phyloP scores from a whole-genome alignment of 2,113 vertebrate species.

The Pluvianellus socialis region DNA sequence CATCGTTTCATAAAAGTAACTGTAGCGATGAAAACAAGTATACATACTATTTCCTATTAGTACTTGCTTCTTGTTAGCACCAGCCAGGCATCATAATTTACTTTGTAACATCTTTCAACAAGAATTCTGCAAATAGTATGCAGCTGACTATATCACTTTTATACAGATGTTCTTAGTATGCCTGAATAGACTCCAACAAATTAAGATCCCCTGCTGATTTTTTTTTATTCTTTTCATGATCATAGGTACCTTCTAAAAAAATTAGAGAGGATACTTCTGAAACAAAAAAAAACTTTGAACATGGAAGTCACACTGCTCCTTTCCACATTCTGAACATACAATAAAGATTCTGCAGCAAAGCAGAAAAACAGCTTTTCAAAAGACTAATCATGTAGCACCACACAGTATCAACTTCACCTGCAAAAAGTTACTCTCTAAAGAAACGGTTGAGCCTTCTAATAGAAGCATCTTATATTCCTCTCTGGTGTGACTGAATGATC shows the following conservation, averaged over 20 bases:
- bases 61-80: neutral
- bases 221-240: neutral
- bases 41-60: neutral
- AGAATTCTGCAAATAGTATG: neutral
- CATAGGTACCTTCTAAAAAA: neutral
- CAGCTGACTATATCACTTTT: neutral
- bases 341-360: neutral
- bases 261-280: neutral
- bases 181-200: neutral
- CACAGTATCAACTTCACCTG: neutral
- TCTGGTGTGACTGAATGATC: neutral
- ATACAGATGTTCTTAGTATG: neutral
- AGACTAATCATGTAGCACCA: neutral
- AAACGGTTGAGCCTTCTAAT: neutral
- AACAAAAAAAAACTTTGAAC: neutral
- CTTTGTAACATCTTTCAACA: neutral
- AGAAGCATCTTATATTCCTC: neutral
- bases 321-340: neutral
- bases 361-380: neutral
- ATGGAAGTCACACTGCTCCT: neutral
- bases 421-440: neutral
- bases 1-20: neutral
- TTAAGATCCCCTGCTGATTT: neutral
- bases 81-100: neutral
- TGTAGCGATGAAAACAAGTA: neutral